A percentile compares a stretch with the other conserved stretches of the same genome.
Conservation (phyloP, 2,797 vertebrate species). For the Numenius phaeopus region DNA sequence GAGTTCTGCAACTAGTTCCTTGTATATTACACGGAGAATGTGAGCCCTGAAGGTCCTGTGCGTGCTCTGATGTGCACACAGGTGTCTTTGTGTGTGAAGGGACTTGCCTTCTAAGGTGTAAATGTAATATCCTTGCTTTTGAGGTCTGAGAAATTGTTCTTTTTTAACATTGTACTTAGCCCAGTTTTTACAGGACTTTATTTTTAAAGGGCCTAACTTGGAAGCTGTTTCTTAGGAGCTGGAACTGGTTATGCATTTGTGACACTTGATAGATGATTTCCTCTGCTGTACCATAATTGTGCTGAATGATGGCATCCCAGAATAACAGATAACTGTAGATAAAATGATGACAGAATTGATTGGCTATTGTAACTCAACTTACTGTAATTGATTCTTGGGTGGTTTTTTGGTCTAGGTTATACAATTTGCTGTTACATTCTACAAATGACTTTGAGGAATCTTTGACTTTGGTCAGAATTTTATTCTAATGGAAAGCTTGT, state of each 20-base stretch:
- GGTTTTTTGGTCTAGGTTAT: background rate
- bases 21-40: background rate
- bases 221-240: background rate
- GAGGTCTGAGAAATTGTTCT: background rate
- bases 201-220: background rate
- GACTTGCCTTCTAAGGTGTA: background rate
- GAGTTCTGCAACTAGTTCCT: background rate
- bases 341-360: background rate
- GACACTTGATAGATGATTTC: background rate
- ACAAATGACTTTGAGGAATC: background rate
- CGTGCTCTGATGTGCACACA: accelerated
- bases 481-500: background rate
- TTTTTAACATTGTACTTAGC: background rate
- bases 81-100: background rate
- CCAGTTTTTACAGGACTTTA: background rate
- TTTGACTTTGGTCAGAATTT: background rate
- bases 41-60: background rate
- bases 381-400: background rate
- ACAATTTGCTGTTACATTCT: background rate
- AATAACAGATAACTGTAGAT: background rate
- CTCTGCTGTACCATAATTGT: background rate
- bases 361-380: background rate
- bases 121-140: background rate
- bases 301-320: background rate
- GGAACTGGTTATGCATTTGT: background rate